A percentile compares a stretch with the other conserved stretches of the same genome.
These are phyloP conservation scores for Abscondita cerata DNA, from an alignment of 2,888 invertebrate genomes.

Conservation along the genomic window DNA sequence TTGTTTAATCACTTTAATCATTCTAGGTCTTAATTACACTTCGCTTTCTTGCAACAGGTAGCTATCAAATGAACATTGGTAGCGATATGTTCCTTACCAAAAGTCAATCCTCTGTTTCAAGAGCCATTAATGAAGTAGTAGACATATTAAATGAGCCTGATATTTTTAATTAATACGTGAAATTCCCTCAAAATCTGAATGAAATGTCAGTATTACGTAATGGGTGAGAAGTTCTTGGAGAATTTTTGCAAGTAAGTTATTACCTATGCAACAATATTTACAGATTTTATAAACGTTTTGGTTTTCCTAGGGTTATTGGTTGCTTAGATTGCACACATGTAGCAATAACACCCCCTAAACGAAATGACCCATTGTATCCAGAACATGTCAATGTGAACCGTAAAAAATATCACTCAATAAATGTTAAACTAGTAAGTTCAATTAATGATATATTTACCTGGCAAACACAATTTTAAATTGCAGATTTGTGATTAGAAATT, in stretches of 20 bases:
- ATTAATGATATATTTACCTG: not conserved
- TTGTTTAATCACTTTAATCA: constrained; percentile 6
- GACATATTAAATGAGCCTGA: not conserved
- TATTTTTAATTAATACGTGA: not conserved
- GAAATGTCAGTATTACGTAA: not conserved
- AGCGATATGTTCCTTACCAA: not conserved
- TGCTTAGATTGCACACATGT: not conserved
- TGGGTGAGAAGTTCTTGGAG: not conserved
- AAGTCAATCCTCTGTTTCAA: not conserved
- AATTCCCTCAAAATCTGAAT: not conserved
- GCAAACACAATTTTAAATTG: not conserved
- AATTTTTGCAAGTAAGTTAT: not conserved
- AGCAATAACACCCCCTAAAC: not conserved
- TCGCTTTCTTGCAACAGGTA: not conserved
- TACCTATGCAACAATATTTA: not conserved
- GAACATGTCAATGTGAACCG: not conserved
- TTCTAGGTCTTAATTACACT: constrained; percentile 8
- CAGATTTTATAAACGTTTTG: not conserved
- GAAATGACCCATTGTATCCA: not conserved
- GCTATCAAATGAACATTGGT: not conserved
- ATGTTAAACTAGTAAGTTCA: not conserved
- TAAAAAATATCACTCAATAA: not conserved
- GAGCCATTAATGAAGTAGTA: constrained; percentile 1
- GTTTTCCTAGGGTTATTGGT: not conserved
- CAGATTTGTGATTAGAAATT: constrained; percentile 15